phyloP scores from a whole-genome alignment of 2,113 vertebrate species.

The Leiothrix lutea region DNA sequence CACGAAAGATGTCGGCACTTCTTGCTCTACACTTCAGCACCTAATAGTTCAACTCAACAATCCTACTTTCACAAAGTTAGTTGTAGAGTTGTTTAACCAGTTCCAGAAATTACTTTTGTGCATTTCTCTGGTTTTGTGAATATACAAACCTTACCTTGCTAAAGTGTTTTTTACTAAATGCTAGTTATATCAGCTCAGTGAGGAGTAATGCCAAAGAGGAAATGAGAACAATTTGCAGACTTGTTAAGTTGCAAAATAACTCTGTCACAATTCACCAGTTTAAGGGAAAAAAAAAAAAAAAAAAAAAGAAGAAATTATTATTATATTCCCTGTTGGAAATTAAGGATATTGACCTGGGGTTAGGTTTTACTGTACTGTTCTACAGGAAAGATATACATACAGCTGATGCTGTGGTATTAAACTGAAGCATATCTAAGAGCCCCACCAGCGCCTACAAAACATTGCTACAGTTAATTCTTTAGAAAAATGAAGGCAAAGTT shows the following conservation, averaged over 20 bases:
- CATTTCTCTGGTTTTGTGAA: background rate
- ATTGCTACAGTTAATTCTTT: background rate
- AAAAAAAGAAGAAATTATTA: background rate
- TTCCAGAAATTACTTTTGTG: background rate
- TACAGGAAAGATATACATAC: background rate
- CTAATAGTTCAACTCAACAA: constrained; percentile 50
- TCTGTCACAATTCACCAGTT: background rate
- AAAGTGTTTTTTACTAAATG: constrained; percentile 12
- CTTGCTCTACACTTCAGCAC: constrained; percentile 48
- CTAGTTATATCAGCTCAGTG: background rate
- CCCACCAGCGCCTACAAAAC: background rate
- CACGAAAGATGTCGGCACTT: constrained; percentile 32
- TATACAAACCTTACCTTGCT: constrained; percentile 14
- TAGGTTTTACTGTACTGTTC: background rate
- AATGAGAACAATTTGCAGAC: constrained; percentile 44
- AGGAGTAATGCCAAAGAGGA: background rate
- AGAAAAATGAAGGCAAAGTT: background rate
- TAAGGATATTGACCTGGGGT: background rate
- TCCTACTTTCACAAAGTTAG: constrained; percentile 49
- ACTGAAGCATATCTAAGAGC: background rate
- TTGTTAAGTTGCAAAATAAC: constrained; percentile 36
- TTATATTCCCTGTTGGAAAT: background rate
- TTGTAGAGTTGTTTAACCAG: constrained; percentile 7
- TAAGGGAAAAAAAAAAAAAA: background rate
- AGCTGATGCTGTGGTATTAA: background rate